phyloP scores from a whole-genome alignment of 2,888 invertebrate genomes.

The Amiota communis region DNA sequence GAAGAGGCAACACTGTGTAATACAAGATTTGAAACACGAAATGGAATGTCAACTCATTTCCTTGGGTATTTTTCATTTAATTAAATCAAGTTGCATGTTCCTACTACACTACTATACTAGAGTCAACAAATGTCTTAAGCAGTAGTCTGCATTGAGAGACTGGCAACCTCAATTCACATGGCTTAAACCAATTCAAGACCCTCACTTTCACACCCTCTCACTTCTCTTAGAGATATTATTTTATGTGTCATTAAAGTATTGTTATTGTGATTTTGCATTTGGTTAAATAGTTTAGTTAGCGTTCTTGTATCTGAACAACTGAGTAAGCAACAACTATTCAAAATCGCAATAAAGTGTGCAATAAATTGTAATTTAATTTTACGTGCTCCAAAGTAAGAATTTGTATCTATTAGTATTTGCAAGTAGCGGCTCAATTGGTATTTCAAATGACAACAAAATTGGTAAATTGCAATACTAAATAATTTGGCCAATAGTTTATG shows the following conservation, averaged over 20 bases:
- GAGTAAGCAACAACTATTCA: background rate
- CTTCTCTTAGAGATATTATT: background rate
- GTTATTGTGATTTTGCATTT: constrained; percentile 3
- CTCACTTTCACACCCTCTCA: background rate
- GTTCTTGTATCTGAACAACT: background rate
- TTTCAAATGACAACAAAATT: constrained; percentile 8
- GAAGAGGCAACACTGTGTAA: constrained; percentile 13
- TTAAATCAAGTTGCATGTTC: constrained; percentile 28
- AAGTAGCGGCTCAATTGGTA: too few relatives aligned
- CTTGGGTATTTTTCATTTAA: constrained; percentile 30
- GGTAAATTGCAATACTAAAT: constrained; percentile 5
- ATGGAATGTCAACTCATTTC: constrained; percentile 30
- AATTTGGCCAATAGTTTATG: background rate
- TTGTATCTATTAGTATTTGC: too few relatives aligned
- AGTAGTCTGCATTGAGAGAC: background rate
- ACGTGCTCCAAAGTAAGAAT: too few relatives aligned
- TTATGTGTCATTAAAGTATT: constrained; percentile 28
- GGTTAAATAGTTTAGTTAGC: background rate
- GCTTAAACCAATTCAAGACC: too few relatives aligned
- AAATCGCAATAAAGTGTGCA: background rate
- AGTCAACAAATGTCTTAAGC: background rate
- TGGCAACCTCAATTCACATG: background rate
- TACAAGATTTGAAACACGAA: constrained; percentile 25
- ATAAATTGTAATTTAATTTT: constrained; percentile 12
- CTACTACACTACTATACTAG: too few relatives aligned